Evolutionary conservation across 2,888 invertebrate species (phyloP), one percentile per base, ranked within the genome.

Genomic region (Bombyx huttoni): DNA sequence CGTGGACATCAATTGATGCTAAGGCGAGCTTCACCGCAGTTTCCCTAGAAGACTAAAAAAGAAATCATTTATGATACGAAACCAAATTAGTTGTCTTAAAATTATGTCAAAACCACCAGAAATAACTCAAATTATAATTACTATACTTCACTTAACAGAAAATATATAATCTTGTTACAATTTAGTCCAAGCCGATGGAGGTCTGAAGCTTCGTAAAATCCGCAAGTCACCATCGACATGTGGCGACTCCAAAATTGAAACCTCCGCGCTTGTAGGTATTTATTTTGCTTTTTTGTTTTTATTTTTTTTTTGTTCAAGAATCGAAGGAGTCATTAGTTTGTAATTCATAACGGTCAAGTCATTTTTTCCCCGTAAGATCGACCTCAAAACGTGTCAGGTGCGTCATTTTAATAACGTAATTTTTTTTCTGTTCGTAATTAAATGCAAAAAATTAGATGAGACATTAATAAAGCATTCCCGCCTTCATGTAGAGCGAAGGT

Each of bases 141-240:
- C 24, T 24, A 24, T 24, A 24, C 0, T 24, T 24, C 5, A 24
- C 24, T 2, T 24, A 24, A 24, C 24, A 24, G 24, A 24, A 24
- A 24, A 24, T 24, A 24, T 5, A 3, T 3, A 40, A 1, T 40
- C 12, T 40, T 40, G 6, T 0, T 5, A 24, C 24, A 24, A 3
- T 24, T 24, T 24, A 24, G 12, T 40, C 40, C 40, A 12, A 49
- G 49, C 52, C 49, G 56, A 52, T 52, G 53, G 53, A 8, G 12
- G 45, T 49, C 53, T 50, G 51, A 35, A 46, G 50, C 51, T 1
- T 49, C 47, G 48, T 33, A 34, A 52, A 57, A 56, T 58, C 63
- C 69, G 86, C 87, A 78, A 87, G 87, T 87, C 87, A 87, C 71
- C 56, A 72, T 62, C 77, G 79, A 80, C 87, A 87, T 86, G 81